Evolutionary conservation across 2,888 invertebrate species (phyloP).

Genomic region (Belgica antarctica): DNA sequence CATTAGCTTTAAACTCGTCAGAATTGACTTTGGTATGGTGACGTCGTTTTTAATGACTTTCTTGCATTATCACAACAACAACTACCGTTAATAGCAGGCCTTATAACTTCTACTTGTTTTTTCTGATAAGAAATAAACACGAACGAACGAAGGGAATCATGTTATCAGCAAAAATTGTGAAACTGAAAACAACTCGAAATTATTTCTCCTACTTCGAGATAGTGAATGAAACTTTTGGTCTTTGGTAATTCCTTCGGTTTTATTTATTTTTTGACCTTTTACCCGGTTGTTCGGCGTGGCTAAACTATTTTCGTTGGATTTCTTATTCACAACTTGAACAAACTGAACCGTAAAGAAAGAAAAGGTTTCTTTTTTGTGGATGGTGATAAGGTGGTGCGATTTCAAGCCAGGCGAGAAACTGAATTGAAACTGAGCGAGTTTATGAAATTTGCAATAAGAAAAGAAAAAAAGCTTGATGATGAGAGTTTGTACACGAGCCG

Average conservation of each 20-base stretch:
- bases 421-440: constrained; percentile 27
- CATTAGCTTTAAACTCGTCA: no score
- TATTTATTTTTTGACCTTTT: no score
- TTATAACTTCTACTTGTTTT: constrained; percentile 12
- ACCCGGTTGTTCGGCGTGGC: neutral
- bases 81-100: constrained; percentile 34
- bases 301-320: neutral
- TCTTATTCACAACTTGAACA: constrained; percentile 1
- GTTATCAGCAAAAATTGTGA: neutral
- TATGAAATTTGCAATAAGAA: constrained; percentile 15
- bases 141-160: neutral
- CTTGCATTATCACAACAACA: neutral
- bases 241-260: neutral
- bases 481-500: neutral
- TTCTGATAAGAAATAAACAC: constrained; percentile 1
- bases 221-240: constrained; percentile 24
- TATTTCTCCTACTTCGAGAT: constrained; percentile 9
- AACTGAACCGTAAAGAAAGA: constrained; percentile 4
- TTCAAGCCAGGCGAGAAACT: constrained; percentile 42
- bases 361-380: constrained; percentile 10
- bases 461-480: constrained; percentile 31
- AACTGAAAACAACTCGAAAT: neutral
- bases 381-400: constrained; percentile 39
- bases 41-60: neutral
- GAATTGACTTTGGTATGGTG: neutral